Conservation (phyloP, 2,113 vertebrate genomes). For the Formicarius rufipectus region DNA sequence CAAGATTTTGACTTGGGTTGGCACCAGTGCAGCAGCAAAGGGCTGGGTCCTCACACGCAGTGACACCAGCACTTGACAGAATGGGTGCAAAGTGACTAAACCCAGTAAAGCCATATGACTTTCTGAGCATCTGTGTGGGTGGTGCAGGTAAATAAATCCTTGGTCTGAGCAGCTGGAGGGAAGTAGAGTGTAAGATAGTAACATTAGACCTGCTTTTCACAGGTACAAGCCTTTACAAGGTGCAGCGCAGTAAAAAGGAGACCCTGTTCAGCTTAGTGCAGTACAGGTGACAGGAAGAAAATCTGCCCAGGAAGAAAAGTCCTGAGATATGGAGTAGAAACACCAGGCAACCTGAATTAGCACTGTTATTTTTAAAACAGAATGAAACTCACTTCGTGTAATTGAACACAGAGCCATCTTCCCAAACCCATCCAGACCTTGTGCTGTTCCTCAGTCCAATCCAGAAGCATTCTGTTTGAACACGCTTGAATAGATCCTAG, state of each 20-base stretch:
- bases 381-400: conserved; percentile 20
- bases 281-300: not conserved
- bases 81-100: not conserved
- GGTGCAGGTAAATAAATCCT: not conserved
- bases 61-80: not conserved
- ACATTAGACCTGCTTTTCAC: not conserved
- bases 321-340: not conserved
- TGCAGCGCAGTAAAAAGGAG: not conserved
- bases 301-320: not conserved
- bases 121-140: not conserved
- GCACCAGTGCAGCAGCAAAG: not conserved
- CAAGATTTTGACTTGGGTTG: not conserved
- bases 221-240: not conserved
- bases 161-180: not conserved
- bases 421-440: conserved; percentile 33
- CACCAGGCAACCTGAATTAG: not conserved
- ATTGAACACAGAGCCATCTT: not conserved
- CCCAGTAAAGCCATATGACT: not conserved
- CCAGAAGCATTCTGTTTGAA: not conserved
- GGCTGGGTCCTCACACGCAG: not conserved
- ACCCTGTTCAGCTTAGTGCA: not conserved
- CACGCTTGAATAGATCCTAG: conserved; percentile 29
- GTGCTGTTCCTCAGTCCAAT: conserved; percentile 32
- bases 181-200: not conserved
- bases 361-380: not conserved